Conservation (phyloP, 2,113 vertebrate genomes). For the Progne subis region DNA sequence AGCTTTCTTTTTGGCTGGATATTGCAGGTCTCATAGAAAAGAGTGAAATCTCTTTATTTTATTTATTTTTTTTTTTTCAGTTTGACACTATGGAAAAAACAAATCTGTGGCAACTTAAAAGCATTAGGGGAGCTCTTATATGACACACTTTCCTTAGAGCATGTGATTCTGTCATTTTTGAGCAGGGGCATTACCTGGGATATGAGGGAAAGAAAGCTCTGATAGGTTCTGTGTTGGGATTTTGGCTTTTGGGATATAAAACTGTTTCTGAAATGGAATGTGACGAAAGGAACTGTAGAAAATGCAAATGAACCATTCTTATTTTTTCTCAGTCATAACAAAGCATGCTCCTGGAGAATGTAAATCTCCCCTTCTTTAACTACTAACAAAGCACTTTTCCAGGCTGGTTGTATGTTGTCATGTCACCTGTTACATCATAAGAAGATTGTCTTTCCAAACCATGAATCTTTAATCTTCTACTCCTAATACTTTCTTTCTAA, state of each 20-base stretch:
- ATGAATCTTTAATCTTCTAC: conserved; percentile 58
- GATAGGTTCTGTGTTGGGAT: background rate
- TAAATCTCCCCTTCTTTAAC: background rate
- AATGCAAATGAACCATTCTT: background rate
- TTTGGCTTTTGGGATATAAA: background rate
- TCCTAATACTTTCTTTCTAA: conserved; percentile 59
- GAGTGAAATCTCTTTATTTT: background rate
- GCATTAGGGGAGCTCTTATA: background rate
- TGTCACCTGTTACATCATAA: conserved; percentile 62
- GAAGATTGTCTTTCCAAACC: conserved; percentile 56
- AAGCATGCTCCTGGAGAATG: background rate
- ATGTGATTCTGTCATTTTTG: background rate
- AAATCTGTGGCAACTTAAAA: background rate
- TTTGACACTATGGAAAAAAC: background rate
- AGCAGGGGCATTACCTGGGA: background rate
- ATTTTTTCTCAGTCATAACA: background rate
- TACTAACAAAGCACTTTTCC: background rate
- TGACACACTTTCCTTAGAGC: background rate
- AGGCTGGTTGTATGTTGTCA: background rate
- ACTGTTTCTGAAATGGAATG: background rate
- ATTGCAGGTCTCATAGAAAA: background rate
- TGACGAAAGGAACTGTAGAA: background rate
- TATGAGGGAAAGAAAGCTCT: background rate
- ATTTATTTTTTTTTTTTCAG: background rate
- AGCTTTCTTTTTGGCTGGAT: background rate